Conservation (phyloP, 2,888 invertebrate genomes). For the Oscheius sp. region DNA sequence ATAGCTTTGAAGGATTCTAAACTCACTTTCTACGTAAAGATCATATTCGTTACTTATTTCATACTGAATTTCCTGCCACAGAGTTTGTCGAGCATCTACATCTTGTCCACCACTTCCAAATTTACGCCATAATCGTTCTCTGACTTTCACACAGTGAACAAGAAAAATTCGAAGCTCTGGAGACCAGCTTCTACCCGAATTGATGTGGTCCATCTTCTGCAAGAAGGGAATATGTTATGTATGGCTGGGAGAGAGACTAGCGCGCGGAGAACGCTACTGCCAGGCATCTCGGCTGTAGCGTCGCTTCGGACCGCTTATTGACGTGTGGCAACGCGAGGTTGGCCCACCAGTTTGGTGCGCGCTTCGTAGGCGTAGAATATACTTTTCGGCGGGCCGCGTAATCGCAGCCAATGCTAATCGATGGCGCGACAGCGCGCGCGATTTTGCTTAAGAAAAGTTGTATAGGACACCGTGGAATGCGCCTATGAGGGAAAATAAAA, state of each 20-base stretch:
- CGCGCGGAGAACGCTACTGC: too few species aligned
- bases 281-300: too few species aligned
- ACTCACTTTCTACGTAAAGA: slow-evolving; percentile 20
- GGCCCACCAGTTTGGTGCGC: background rate
- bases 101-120: background rate
- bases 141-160: background rate
- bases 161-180: slow-evolving; percentile 25
- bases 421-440: slow-evolving; percentile 10
- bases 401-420: slow-evolving; percentile 20
- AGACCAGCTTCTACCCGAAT: slow-evolving; percentile 17
- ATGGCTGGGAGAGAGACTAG: too few species aligned
- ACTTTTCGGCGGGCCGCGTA: slow-evolving; percentile 23
- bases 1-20: background rate
- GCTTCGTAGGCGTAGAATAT: background rate
- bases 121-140: slow-evolving; percentile 19
- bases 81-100: background rate
- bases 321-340: too few species aligned
- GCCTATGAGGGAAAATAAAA: too few species aligned
- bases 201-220: slow-evolving; percentile 16
- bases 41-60: slow-evolving; percentile 4
- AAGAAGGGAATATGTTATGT: too few species aligned
- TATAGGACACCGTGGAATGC: too few species aligned
- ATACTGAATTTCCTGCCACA: slow-evolving; percentile 12
- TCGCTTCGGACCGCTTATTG: too few species aligned
- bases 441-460: background rate